Evolutionary conservation across 2,113 vertebrate genomes (phyloP), one percentile per base, ranked within the genome.

Genomic region (Periophthalmodon schlosseri): DNA sequence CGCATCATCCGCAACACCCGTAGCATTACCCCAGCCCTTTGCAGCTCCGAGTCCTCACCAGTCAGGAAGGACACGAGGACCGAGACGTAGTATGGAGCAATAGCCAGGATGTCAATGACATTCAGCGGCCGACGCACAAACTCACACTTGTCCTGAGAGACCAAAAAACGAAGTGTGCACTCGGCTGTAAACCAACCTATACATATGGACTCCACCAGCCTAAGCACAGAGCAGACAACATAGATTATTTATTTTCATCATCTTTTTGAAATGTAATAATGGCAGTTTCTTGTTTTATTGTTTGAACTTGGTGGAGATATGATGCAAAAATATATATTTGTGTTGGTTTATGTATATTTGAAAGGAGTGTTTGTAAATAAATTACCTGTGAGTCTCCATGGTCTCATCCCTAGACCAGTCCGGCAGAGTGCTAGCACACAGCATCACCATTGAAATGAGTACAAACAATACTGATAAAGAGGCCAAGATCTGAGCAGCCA

Each of bases 161-260:
- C 91, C 21, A 98, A 94, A 94, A 99, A 99, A 83, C 96, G 95
- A 80, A 98, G 91, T 23, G 98, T 93, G 91, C 96, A 99, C 90
- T 99, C 97, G 3, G 95, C 95, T 4, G 97, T 99, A 94, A 99
- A 99, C 97, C 97, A 99, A 76, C 96, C 96, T 56, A 99, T 98
- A 91, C 97, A 99, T 90, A 99, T 94, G 0, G 96, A 96, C 93
- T 99, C 97, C 80, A 99, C 96, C 93, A 98, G 95, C 95, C 97
- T 99, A 33, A 28, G 12, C 18, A 56, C 5, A 28, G 23, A 60
- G 56, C 10, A 56, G 11, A 12, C 57, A 57, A 24, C 11, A 28
- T 15, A 12, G 9, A 28, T 28, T 28, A 15, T 28, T 60, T 15
- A 54, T n/a, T 54, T 8, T n/a, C 18, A 20, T 6, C 50, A n/a